phyloP scores from a whole-genome alignment of 2,113 vertebrate species.

The Ophthalmolycus amberensis region DNA sequence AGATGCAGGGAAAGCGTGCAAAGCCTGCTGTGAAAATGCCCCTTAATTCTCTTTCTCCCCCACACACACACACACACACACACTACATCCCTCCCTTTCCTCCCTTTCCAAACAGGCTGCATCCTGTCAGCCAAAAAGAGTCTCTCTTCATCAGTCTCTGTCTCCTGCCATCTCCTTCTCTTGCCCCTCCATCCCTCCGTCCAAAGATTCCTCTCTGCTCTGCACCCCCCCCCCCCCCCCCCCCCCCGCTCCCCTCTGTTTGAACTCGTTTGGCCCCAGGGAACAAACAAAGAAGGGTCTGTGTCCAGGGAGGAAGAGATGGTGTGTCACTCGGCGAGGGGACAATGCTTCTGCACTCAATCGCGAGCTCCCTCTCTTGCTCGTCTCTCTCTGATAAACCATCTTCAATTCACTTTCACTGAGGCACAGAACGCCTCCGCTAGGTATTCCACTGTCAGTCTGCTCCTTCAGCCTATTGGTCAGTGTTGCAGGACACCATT shows the following conservation, averaged over 20 bases:
- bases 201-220: slow-evolving; percentile 55
- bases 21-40: slow-evolving; percentile 66
- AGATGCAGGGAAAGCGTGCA: slow-evolving; percentile 61
- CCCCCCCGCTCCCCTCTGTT: slow-evolving; percentile 61
- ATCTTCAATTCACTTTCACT: slow-evolving; percentile 58
- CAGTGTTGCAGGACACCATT: not conserved
- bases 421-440: slow-evolving; percentile 25
- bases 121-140: slow-evolving; percentile 72
- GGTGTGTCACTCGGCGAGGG: slow-evolving; percentile 77
- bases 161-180: slow-evolving; percentile 52
- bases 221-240: slow-evolving; percentile 9
- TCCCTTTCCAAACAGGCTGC: slow-evolving; percentile 63
- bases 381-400: slow-evolving; percentile 49
- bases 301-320: slow-evolving; percentile 77
- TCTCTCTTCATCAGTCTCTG: slow-evolving; percentile 46
- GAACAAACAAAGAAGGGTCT: slow-evolving; percentile 80
- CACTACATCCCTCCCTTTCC: slow-evolving; percentile 3
- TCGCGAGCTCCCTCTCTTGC: slow-evolving; percentile 39
- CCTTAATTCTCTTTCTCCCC: slow-evolving; percentile 53
- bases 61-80: slow-evolving; percentile 4
- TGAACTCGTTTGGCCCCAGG: slow-evolving; percentile 73
- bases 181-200: slow-evolving; percentile 47
- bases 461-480: not conserved
- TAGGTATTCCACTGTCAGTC: slow-evolving; percentile 20
- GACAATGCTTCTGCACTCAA: slow-evolving; percentile 72